Evolutionary conservation across 2,888 invertebrate genomes (phyloP), one percentile per base, ranked within the genome.

Genomic region (Thereva nobilitata): DNA sequence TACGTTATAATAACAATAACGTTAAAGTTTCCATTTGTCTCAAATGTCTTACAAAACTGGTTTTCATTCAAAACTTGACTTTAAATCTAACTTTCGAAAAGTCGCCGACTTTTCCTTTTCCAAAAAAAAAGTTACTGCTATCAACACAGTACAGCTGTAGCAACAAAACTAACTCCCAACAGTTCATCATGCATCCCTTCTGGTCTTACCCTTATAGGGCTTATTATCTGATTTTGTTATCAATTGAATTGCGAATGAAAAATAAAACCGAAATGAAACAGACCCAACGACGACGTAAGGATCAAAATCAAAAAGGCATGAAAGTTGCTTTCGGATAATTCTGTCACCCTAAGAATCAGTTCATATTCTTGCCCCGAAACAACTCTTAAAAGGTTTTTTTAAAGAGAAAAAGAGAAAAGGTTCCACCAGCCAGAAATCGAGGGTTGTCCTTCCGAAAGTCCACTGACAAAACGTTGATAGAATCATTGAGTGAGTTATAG

Each of bases 261-360:
- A 9, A 52, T 52, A 52, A 35, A 35, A 52, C 34, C n/a, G 7
- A 23, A 35, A 52, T 52, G 52, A 52, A 52, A 35, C 34, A 52
- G 35, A 52, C 52, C 52, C 52, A 52, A 34, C 23, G 23, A 50
- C 50, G 55, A 23, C 44, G 23, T 2, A 23, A 23, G 23, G 23
- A 23, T 56, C 9, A 56, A 56, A 56, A 56, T 56, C 56, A 56
- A 56, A 56, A 56, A 56, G 56, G 41, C 56, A 56, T 41, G 56
- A 56, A 42, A 23, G 23, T 35, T 56, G 56, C 54, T 56, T 56
- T 12, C 12, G 8, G 23, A 42, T 56, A 42, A 12, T 56, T 10
- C 34, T 56, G 56, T 56, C 56, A 56, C 56, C 56, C 56, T 44
- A 52, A 52, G 35, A 23, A 23, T 23, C 23, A 23, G 23, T 23